phyloP scores from a whole-genome alignment of 2,113 vertebrate genomes.

The Verasper variegatus region DNA sequence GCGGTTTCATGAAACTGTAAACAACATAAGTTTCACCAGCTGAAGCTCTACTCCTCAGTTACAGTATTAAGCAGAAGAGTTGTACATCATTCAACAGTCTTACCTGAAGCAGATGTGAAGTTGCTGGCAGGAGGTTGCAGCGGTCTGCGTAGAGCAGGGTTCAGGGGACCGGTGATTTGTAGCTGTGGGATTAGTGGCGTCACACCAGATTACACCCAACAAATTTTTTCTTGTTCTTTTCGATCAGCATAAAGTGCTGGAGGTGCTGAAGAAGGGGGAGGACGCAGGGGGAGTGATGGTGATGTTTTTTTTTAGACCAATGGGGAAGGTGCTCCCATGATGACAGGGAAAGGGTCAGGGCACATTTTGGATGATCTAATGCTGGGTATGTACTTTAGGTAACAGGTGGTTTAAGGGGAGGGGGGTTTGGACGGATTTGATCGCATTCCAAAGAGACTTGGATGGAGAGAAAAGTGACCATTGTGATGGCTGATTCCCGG shows the following conservation, averaged over 20 bases:
- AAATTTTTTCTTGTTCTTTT: constrained; percentile 80
- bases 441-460: constrained; percentile 58
- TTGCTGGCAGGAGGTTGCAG: constrained; percentile 39
- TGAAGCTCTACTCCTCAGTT: neutral
- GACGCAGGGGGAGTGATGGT: neutral
- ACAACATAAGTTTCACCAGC: neutral
- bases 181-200: constrained; percentile 87
- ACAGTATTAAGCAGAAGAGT: neutral
- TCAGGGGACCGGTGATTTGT: constrained; percentile 79
- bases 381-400: constrained; percentile 31
- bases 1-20: neutral
- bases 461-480: constrained; percentile 52
- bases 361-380: constrained; percentile 56
- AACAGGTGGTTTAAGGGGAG: constrained; percentile 22
- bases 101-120: constrained; percentile 68
- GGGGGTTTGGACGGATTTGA: constrained; percentile 36
- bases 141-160: constrained; percentile 58
- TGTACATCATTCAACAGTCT: constrained; percentile 19
- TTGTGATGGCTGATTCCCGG: constrained; percentile 37
- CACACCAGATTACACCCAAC: constrained; percentile 88
- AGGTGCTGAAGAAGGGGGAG: constrained; percentile 16
- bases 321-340: neutral
- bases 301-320: constrained; percentile 23
- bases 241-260: constrained; percentile 78
- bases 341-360: constrained; percentile 4